Percentiles rank a stretch among this genome's conserved stretches.
Evolutionary conservation across 1,140 invertebrate genomes (phyloP).

Genomic region (Chionoecetes opilio): DNA sequence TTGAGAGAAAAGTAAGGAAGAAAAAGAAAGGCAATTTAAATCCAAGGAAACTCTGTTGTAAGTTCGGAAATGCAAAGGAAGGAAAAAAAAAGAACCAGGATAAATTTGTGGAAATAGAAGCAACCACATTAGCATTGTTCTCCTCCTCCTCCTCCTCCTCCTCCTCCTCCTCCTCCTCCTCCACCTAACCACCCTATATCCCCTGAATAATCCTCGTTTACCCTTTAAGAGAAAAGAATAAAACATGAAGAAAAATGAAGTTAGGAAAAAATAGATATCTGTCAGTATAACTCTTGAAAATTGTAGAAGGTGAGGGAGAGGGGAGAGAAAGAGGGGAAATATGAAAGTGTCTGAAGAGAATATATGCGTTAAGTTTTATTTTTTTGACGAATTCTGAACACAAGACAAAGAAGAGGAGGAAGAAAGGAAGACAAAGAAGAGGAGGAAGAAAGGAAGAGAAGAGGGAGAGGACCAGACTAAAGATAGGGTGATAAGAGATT

Average conservation of each 20-base stretch:
- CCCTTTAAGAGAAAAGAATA: background rate
- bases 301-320: background rate
- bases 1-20: background rate
- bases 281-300: conserved; percentile 18
- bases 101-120: background rate
- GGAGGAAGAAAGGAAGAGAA: background rate
- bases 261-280: conserved; percentile 1
- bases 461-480: background rate
- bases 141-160: background rate
- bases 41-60: no score
- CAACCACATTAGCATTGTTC: background rate
- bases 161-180: background rate
- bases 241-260: background rate
- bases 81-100: background rate
- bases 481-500: no score
- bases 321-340: background rate
- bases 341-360: conserved; percentile 1
- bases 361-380: background rate
- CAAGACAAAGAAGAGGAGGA: background rate
- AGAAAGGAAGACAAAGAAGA: background rate
- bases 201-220: background rate
- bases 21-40: background rate
- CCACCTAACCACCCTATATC: background rate
- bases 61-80: background rate
- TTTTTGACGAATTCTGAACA: no score